A percentile compares a stretch with the other conserved stretches of the same genome.
Conservation (phyloP, 2,888 invertebrate genomes). For the Nycteola revayana region DNA sequence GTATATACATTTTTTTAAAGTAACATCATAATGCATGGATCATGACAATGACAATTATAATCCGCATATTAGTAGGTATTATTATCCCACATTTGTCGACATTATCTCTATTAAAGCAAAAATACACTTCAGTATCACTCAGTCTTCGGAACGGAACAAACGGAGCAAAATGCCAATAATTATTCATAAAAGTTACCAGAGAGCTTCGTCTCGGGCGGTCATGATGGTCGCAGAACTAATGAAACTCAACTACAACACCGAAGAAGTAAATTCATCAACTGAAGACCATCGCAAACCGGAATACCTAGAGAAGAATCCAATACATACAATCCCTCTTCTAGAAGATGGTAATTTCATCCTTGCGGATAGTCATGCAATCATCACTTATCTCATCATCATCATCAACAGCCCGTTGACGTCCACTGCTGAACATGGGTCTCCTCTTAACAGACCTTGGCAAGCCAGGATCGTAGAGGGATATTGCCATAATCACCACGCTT, state of each 20-base stretch:
- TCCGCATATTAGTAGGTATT: too few species aligned
- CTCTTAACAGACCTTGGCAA: too few species aligned
- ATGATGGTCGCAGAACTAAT: constrained; percentile 41
- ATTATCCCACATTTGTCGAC: too few species aligned
- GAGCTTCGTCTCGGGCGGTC: constrained; percentile 42
- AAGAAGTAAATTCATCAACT: constrained; percentile 27
- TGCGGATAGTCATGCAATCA: constrained; percentile 49
- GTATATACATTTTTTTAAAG: too few species aligned
- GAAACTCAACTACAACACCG: constrained; percentile 33
- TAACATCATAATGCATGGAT: too few species aligned
- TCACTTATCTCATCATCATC: too few species aligned
- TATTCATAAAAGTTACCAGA: constrained; percentile 37
- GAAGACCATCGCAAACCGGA: constrained; percentile 38
- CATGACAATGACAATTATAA: too few species aligned
- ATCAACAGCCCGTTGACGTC: too few species aligned
- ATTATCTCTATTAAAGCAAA: too few species aligned
- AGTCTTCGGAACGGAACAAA: neutral
- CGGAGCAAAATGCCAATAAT: constrained; percentile 36
- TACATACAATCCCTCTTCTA: constrained; percentile 43
- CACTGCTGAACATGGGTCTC: too few species aligned
- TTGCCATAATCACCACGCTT: too few species aligned
- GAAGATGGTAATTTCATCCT: constrained; percentile 49
- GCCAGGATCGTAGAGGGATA: too few species aligned
- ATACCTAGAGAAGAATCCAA: constrained; percentile 44
- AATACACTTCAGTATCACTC: neutral